A percentile compares a stretch with the other conserved stretches of the same genome.
Evolutionary conservation across 1,140 invertebrate species (phyloP).

Genomic region (Pogonomyrmex californicus): DNA sequence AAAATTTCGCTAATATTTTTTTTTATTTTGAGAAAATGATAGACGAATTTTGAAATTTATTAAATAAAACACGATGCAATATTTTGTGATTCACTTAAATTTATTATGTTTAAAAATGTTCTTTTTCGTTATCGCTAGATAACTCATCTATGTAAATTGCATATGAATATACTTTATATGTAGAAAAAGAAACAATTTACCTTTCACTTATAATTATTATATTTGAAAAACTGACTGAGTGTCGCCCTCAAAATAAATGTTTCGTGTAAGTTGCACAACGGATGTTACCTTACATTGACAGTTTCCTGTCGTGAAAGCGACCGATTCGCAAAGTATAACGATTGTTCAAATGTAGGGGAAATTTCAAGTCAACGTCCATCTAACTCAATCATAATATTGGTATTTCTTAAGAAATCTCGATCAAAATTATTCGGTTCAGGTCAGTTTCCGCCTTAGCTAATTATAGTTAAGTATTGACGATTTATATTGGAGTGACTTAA

Average conservation of each 20-base stretch:
- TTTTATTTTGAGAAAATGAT: not conserved
- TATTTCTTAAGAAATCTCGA: conserved; percentile 23
- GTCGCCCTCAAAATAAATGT: conserved; percentile 3
- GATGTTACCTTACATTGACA: conserved; percentile 21
- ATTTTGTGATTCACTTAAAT: not conserved
- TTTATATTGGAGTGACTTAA: not conserved
- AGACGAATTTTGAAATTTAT: not conserved
- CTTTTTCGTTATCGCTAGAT: not conserved
- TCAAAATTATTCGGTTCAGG: not conserved
- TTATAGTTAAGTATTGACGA: not conserved
- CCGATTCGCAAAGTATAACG: not conserved
- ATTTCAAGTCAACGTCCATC: not conserved
- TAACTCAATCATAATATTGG: not conserved
- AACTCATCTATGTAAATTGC: conserved; percentile 3
- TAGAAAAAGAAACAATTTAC: not conserved
- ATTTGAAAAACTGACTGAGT: not conserved
- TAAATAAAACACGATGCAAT: not conserved
- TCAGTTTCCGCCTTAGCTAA: not conserved
- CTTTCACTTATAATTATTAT: not conserved
- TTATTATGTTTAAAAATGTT: not conserved
- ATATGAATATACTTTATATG: not conserved
- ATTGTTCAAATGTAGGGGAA: conserved; percentile 50
- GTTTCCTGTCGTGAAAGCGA: conserved; percentile 28
- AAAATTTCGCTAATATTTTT: not conserved
- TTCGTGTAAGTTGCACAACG: not conserved